Base-by-base conservation (phyloP, 2,888 invertebrate genomes). In the Rhopalosiphum nymphaeae region DNA sequence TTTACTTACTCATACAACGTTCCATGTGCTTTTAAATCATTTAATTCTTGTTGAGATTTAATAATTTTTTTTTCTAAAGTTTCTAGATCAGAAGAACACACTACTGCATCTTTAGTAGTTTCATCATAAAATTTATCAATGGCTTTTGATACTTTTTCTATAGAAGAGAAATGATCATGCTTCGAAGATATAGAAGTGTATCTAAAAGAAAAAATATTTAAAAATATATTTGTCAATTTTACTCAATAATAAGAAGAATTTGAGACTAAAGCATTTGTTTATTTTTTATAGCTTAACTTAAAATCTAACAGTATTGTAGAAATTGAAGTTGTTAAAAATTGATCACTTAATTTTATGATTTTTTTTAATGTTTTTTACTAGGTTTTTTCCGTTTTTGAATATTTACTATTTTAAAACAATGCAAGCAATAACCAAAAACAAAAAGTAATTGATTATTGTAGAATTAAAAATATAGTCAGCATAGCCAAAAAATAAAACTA, bases 91-190 rank as follows among this genome's bases (percentile, higher is more conserved):
- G 85, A 85, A 86, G 94, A n/a, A 44, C 49, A 49, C 42, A 94
- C 1, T 46, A 26, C 13, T 61, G 53, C 49, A 67, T 91, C 86
- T 42, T 42, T 91, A 67, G 94, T 94, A 29, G 16, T n/a, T 86
- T 91, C 49, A 91, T 94, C 90, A 42, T 94, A 94, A 94, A 61
- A 94, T 67, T 86, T 61, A 90, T 94, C 29, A n/a, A 94, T 86
- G 13, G 86, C 86, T 49, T 86, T 86, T 3, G 53, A 67, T 49
- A 86, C 85, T 86, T 94, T 86, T 49, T 94, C 94, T 36, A 93
- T 13, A 44, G 89, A 89, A 44, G 90, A 67, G n/a, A 53, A 92
- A 42, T 90, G 25, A n/a, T 94, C 61, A 86, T 86, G 7, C 25
- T 86, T 90, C n/a, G 94, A 91, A 5, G 61, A 36, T 29, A 91